Conservation (phyloP, 1,140 invertebrate genomes). For the Drosophila subpulchrella region DNA sequence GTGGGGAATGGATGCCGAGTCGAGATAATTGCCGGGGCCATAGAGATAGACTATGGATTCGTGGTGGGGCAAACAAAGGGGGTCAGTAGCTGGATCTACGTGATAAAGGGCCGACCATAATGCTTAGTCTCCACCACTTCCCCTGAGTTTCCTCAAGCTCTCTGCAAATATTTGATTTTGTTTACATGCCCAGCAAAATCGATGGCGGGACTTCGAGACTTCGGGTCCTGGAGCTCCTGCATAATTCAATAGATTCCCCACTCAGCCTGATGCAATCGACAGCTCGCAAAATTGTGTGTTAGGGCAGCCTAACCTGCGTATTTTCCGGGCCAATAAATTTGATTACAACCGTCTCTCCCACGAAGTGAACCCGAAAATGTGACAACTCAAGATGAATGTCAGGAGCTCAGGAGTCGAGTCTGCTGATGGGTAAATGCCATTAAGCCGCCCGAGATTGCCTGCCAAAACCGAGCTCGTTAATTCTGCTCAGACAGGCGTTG, state of each 20-base stretch:
- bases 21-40: conserved; percentile 37
- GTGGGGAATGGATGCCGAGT: conserved; percentile 18
- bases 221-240: conserved; percentile 26
- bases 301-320: conserved; percentile 23
- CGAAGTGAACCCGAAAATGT: conserved; percentile 57
- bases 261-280: conserved; percentile 69
- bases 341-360: conserved; percentile 37
- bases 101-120: conserved; percentile 26
- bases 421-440: conserved; percentile 36
- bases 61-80: conserved; percentile 16
- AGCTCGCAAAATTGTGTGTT: conserved; percentile 62
- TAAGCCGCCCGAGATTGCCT: conserved; percentile 23
- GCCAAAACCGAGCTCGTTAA: conserved; percentile 37
- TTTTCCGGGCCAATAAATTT: conserved; percentile 77
- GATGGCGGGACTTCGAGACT: conserved; percentile 17
- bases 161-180: conserved; percentile 41
- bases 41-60: conserved; percentile 1
- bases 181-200: conserved; percentile 33
- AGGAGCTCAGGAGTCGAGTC: conserved; percentile 11
- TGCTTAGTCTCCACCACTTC: conserved; percentile 3
- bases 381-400: conserved; percentile 38
- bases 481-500: conserved; percentile 26
- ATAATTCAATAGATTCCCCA: conserved; percentile 68
- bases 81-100: conserved; percentile 21
- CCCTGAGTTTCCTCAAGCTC: background rate